Conservation (phyloP, 2,797 vertebrate genomes). For the Sternarchorhynchus goeldii region DNA sequence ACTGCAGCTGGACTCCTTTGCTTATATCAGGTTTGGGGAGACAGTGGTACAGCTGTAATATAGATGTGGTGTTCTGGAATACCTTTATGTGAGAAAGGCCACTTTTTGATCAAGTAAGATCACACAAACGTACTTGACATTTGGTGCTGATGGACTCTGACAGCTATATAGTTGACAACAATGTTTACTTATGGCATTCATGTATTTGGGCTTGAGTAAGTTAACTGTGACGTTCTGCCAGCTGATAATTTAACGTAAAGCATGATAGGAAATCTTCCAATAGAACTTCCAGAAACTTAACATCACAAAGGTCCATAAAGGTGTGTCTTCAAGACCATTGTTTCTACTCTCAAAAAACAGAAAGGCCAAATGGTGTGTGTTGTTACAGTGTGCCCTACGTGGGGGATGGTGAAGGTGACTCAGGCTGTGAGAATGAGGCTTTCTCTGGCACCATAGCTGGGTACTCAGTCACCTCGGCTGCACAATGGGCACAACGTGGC, state of each 20-base stretch:
- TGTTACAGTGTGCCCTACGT: slow-evolving; percentile 22
- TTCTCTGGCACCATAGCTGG: slow-evolving; percentile 18
- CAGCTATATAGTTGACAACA: background rate
- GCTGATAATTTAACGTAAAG: too few relatives aligned
- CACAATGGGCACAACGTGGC: slow-evolving; percentile 1
- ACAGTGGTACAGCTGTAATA: background rate
- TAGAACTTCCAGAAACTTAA: too few relatives aligned
- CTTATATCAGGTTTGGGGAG: background rate
- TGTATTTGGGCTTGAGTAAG: too few relatives aligned
- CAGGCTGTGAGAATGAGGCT: slow-evolving; percentile 3
- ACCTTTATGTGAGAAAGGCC: background rate
- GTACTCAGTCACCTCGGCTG: slow-evolving; percentile 44
- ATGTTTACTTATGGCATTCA: too few relatives aligned
- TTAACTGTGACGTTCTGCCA: too few relatives aligned
- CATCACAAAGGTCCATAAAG: background rate
- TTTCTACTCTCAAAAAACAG: background rate
- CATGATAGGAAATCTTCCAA: too few relatives aligned
- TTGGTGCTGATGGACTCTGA: background rate
- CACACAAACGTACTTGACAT: background rate
- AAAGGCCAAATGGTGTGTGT: background rate
- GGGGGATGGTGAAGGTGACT: slow-evolving; percentile 31
- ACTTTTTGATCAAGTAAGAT: background rate
- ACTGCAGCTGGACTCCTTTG: background rate
- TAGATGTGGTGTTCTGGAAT: background rate
- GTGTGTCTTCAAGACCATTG: background rate